Evolutionary conservation across 2,797 vertebrate species (phyloP), one percentile per base, ranked within the genome.

Genomic region (Aeoliscus strigatus): DNA sequence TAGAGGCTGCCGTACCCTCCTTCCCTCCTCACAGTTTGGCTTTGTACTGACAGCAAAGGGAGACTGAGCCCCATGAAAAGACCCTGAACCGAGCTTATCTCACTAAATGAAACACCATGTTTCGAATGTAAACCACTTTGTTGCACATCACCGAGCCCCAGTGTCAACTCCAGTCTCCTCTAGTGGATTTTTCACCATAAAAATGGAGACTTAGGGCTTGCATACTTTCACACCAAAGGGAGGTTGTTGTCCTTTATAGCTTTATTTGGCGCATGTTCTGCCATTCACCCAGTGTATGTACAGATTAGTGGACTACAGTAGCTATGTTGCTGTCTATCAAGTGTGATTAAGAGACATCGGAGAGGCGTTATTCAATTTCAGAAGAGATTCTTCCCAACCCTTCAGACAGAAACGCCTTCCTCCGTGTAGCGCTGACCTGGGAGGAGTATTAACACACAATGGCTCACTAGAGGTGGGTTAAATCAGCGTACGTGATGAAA

Each of bases 21-120:
- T 7, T 47, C 36, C 59, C 44, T 47, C 61, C 75, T 75, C 75
- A 14, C 31, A 77, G 76, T 70, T 72, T 7, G 66, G 62, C 79
- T 84, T 89, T 84, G 77, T 87, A 82, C 72, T 83, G 85, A 86
- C 80, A 87, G 79, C 77, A 66, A 71, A 75, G 64, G 53, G 66
- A 81, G 82, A 73, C 70, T 65, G 54, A 82, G 78, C 65, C 68
- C 51, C 51, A 25, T n/a, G 38, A 56, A 36, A 52, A 77, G 75
- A 83, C 79, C 81, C 61, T 69, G 72, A 85, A 87, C 79, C 39
- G 48, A 76, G 83, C 84, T 89, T 87, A 86, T 86, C 86, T 73
- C 76, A 77, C 50, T 60, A 64, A 80, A 80, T 64, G 69, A 75
- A 83, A 80, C 76, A 68, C 48, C 38, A 52, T 66, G 77, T 80